Evolutionary conservation across 2,113 vertebrate species (phyloP).

Genomic region (Sander lucioperca): DNA sequence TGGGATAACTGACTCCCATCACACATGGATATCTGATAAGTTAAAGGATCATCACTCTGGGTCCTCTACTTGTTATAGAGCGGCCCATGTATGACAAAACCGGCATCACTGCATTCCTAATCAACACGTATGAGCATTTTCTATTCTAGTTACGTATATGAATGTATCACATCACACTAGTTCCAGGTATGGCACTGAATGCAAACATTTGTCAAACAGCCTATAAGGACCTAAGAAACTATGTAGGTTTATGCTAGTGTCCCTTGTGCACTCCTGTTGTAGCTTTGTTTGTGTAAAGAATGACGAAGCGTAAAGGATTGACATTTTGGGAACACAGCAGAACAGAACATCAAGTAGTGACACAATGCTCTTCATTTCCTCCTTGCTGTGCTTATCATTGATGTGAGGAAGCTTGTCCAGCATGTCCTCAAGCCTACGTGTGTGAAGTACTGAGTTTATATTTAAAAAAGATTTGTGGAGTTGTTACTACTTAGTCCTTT

Average conservation of each 20-base stretch:
- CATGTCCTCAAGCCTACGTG: not conserved
- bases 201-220: not conserved
- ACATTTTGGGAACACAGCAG: slow-evolving; percentile 42
- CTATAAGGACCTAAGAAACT: not conserved
- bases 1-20: slow-evolving; percentile 57
- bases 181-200: not conserved
- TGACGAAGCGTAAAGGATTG: slow-evolving; percentile 31
- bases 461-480: slow-evolving; percentile 10
- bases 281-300: slow-evolving; percentile 11
- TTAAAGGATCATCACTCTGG: slow-evolving; percentile 44
- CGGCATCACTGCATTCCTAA: slow-evolving; percentile 10
- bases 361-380: slow-evolving; percentile 36
- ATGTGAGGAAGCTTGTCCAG: slow-evolving; percentile 13
- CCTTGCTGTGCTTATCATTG: slow-evolving; percentile 31
- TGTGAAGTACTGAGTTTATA: not conserved
- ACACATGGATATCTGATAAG: slow-evolving; percentile 52
- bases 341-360: slow-evolving; percentile 21
- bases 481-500: not conserved
- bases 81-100: not conserved
- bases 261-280: slow-evolving; percentile 18
- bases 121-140: not conserved
- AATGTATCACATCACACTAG: not conserved
- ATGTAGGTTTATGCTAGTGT: slow-evolving; percentile 14
- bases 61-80: slow-evolving; percentile 20
- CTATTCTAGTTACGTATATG: not conserved